phyloP scores from a whole-genome alignment of 2,888 invertebrate genomes.

The Meteorus colon region DNA sequence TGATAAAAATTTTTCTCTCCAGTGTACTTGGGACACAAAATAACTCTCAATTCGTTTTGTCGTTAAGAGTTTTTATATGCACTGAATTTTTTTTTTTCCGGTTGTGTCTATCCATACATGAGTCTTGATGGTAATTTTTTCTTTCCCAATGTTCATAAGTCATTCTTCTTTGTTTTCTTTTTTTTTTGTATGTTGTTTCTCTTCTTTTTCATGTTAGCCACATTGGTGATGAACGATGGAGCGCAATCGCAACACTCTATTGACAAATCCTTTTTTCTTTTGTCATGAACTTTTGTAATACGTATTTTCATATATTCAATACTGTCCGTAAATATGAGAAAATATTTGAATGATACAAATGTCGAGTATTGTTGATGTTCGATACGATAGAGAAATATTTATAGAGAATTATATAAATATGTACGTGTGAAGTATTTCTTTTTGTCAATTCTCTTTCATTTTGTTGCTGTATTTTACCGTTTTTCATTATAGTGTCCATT shows the following conservation, averaged over 20 bases:
- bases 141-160: neutral
- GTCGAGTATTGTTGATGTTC: too few species aligned
- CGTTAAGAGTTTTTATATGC: neutral
- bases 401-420: neutral
- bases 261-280: slow-evolving; percentile 3
- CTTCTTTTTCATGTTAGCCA: slow-evolving; percentile 19
- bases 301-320: slow-evolving; percentile 16
- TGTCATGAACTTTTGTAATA: slow-evolving; percentile 5
- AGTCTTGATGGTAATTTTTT: neutral
- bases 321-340: slow-evolving; percentile 30
- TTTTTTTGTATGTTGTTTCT: neutral
- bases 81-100: neutral
- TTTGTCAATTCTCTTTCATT: neutral
- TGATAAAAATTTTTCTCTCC: neutral
- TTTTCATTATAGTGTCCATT: neutral
- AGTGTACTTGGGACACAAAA: slow-evolving; percentile 4
- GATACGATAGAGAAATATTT: neutral
- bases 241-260: neutral
- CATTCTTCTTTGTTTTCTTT: too few species aligned
- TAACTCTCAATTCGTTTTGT: neutral
- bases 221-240: slow-evolving; percentile 28
- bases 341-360: slow-evolving; percentile 11
- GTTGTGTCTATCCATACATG: neutral
- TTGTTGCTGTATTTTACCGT: neutral
- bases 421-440: neutral